These are phyloP conservation scores for Sinosuthora webbiana DNA, from an alignment of 2,113 vertebrate genomes.

Conservation along the genomic window DNA sequence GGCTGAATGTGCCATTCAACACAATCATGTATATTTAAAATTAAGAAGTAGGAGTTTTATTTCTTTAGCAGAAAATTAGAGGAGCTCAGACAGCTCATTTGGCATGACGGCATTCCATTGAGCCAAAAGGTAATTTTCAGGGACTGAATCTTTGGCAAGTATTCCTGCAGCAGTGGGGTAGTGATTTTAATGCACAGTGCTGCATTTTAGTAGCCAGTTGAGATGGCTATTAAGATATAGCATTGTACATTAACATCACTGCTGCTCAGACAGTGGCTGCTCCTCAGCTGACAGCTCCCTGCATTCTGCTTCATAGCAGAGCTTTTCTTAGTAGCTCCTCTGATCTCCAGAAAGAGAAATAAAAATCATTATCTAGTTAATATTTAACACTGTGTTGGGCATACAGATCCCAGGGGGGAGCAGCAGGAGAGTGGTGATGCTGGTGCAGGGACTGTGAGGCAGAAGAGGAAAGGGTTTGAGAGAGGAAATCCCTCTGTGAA, in stretches of 20 bases:
- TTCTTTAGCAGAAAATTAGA: conserved; percentile 31
- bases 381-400: background rate
- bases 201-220: conserved; percentile 53
- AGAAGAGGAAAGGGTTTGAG: background rate
- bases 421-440: background rate
- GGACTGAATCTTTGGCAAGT: background rate
- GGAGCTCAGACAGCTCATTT: background rate
- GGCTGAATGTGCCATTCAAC: background rate
- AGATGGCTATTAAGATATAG: conserved; percentile 46
- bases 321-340: background rate
- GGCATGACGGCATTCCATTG: background rate
- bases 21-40: conserved; percentile 3
- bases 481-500: background rate
- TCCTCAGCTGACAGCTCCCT: background rate
- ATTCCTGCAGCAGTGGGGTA: conserved; percentile 3
- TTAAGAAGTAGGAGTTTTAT: background rate
- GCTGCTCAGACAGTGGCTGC: background rate
- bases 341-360: conserved; percentile 9
- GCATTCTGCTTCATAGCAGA: background rate
- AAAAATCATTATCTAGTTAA: conserved; percentile 29
- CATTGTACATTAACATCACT: conserved; percentile 14
- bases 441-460: rapidly evolving
- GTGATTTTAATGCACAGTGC: conserved; percentile 35
- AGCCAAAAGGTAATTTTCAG: conserved; percentile 34
- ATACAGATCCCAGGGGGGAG: background rate